Percentiles rank a stretch among this genome's conserved stretches.
Evolutionary conservation across 2,888 invertebrate genomes (phyloP).

Genomic region (Tigriopus californicus): DNA sequence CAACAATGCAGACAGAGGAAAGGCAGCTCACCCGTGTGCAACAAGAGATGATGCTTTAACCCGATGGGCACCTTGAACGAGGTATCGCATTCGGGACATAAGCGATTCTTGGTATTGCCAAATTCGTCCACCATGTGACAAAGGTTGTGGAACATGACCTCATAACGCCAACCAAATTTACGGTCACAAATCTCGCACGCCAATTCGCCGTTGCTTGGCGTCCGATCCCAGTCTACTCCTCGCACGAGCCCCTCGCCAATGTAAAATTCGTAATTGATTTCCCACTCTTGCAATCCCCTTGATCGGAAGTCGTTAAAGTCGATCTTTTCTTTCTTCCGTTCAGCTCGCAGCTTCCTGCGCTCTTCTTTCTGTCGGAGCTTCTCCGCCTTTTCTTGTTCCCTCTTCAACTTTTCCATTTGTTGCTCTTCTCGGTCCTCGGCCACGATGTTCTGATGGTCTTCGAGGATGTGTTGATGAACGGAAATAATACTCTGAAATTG

Average conservation of each 20-base stretch:
- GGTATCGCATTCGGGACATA: constrained; percentile 13
- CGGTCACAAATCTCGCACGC: constrained; percentile 9
- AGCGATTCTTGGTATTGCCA: constrained; percentile 9
- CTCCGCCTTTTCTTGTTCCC: constrained; percentile 8
- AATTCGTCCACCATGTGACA: constrained; percentile 8
- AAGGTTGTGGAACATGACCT: constrained; percentile 13
- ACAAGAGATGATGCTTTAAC: constrained; percentile 8
- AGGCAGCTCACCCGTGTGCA: constrained; percentile 7
- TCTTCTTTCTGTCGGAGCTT: background rate
- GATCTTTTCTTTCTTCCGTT: background rate
- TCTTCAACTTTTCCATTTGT: background rate
- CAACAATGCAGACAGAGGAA: constrained; percentile 13
- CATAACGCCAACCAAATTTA: constrained; percentile 13
- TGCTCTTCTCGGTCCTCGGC: background rate
- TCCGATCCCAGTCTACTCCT: constrained; percentile 14
- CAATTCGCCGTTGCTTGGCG: constrained; percentile 8
- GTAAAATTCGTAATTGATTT: constrained; percentile 9
- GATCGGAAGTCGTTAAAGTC: background rate
- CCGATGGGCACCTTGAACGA: constrained; percentile 13
- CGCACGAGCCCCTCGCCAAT: constrained; percentile 10
- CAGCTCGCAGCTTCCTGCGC: background rate
- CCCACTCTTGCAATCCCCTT: constrained; percentile 9
- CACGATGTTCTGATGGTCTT: constrained; percentile 11
- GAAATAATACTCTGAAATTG: background rate
- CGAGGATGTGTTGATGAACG: constrained; percentile 12